These are phyloP conservation scores for Prorops nasuta DNA, from an alignment of 1,140 invertebrate genomes.

Conservation along the genomic window DNA sequence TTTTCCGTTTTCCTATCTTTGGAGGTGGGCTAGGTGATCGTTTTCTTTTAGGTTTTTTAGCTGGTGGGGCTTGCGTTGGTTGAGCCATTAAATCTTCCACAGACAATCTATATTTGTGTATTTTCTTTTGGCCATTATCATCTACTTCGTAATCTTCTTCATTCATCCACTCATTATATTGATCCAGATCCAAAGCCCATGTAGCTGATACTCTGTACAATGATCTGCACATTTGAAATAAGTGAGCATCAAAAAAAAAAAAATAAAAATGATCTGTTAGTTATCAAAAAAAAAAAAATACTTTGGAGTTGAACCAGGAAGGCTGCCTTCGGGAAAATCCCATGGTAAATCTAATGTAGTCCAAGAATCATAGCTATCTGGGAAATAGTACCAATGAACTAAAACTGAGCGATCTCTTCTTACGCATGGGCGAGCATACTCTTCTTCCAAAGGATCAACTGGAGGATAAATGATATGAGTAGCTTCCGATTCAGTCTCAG, in stretches of 20 bases:
- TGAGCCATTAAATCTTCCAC: constrained; percentile 77
- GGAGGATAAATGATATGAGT: constrained; percentile 89
- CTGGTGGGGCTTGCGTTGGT: constrained; percentile 56
- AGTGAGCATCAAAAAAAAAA: constrained; percentile 1
- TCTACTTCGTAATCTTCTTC: constrained; percentile 98
- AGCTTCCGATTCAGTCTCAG: constrained; percentile 83
- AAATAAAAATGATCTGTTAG: background rate
- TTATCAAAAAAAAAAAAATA: constrained; percentile 1
- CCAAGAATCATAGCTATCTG: constrained; percentile 92
- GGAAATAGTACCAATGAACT: constrained; percentile 92
- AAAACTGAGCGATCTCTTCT: constrained; percentile 79
- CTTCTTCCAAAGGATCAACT: constrained; percentile 82
- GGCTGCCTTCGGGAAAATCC: constrained; percentile 60
- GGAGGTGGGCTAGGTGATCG: constrained; percentile 85
- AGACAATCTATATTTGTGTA: constrained; percentile 72
- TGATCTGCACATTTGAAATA: constrained; percentile 29
- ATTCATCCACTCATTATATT: constrained; percentile 98
- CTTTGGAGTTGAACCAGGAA: constrained; percentile 16
- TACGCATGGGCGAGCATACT: constrained; percentile 86
- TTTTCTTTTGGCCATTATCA: constrained; percentile 77
- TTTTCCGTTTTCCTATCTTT: constrained; percentile 80
- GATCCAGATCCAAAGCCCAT: constrained; percentile 89
- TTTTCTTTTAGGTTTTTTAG: constrained; percentile 80
- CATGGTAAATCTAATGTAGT: constrained; percentile 65
- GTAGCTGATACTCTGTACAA: constrained; percentile 75